Conservation (phyloP, 2,888 invertebrate genomes). For the Adelphocoris suturalis region DNA sequence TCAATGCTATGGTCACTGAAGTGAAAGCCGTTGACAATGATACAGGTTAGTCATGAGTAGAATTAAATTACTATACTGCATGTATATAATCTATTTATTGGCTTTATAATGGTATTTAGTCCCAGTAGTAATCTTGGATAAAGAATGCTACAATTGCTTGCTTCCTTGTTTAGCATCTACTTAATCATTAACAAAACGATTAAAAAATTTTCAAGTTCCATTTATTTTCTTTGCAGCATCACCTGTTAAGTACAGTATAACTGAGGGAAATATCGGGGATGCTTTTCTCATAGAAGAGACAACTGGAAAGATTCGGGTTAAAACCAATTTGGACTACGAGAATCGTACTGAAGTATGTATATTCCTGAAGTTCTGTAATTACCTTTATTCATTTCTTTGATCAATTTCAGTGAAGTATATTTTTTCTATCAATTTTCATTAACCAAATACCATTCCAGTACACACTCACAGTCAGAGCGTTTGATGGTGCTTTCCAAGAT, state of each 20-base stretch:
- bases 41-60: constrained; percentile 81
- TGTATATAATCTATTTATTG: too few species aligned
- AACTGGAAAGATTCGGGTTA: constrained; percentile 91
- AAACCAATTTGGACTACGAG: constrained; percentile 88
- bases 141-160: too few species aligned
- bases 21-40: constrained; percentile 94
- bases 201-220: not conserved
- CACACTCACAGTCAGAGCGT: constrained; percentile 89
- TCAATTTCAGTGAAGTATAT: not conserved
- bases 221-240: constrained; percentile 81
- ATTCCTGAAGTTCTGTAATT: not conserved
- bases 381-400: not conserved
- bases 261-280: constrained; percentile 90
- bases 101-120: too few species aligned
- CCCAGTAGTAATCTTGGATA: not conserved
- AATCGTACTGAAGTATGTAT: constrained; percentile 82
- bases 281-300: constrained; percentile 91
- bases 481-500: constrained; percentile 91
- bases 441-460: constrained; percentile 81
- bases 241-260: constrained; percentile 91
- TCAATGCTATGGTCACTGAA: constrained; percentile 90
- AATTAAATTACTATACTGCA: too few species aligned
- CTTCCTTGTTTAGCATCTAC: too few species aligned
- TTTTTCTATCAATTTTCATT: not conserved
- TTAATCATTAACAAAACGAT: too few species aligned